Evolutionary conservation across 2,113 vertebrate genomes (phyloP).

Genomic region (Catharus fuscescens): DNA sequence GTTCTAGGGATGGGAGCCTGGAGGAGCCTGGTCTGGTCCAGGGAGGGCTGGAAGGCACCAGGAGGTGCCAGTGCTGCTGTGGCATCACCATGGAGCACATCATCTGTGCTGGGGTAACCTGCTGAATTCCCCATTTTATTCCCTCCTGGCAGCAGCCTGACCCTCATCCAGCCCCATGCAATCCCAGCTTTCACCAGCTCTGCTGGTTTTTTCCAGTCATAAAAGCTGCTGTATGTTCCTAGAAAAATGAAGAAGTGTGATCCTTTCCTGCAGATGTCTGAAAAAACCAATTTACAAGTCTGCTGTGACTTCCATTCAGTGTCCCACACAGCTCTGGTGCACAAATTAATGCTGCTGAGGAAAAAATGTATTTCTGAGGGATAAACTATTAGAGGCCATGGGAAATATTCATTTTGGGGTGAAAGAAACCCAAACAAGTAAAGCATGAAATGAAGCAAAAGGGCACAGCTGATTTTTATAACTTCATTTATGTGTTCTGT

Average conservation of each 20-base stretch:
- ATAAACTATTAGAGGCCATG: background rate
- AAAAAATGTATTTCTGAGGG: background rate
- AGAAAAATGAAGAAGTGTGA: slow-evolving; percentile 50
- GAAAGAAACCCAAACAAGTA: slow-evolving; percentile 27
- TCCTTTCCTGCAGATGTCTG: slow-evolving; percentile 41
- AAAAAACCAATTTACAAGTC: slow-evolving; percentile 5
- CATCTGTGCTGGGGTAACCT: background rate
- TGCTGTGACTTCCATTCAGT: background rate
- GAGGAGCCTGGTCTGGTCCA: background rate
- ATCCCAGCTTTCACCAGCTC: background rate
- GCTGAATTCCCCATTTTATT: background rate
- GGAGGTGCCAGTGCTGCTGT: background rate
- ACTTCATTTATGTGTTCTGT: slow-evolving; percentile 32
- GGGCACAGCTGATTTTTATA: slow-evolving; percentile 54
- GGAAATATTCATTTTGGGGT: background rate
- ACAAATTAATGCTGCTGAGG: slow-evolving; percentile 12
- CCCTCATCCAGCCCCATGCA: background rate
- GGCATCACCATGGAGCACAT: background rate
- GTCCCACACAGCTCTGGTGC: background rate
- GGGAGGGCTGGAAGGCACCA: background rate
- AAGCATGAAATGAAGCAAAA: slow-evolving; percentile 36
- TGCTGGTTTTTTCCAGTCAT: background rate
- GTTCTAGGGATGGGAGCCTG: no score
- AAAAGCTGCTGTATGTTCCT: slow-evolving; percentile 24
- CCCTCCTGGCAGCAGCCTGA: background rate